Conservation (phyloP, 2,113 vertebrate genomes). For the Erpornis zantholeuca region DNA sequence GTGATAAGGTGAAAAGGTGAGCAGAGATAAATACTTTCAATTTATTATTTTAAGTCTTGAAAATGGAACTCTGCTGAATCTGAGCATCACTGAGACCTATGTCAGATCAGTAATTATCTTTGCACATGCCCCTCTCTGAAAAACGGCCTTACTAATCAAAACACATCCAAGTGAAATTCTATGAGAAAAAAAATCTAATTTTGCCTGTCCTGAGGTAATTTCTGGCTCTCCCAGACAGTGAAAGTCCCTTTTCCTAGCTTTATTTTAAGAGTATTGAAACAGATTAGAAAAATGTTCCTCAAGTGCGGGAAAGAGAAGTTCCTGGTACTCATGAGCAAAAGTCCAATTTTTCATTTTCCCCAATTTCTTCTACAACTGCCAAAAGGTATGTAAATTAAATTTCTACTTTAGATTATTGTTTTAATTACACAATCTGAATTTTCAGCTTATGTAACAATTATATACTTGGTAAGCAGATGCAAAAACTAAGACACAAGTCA, state of each 20-base stretch:
- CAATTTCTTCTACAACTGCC: not conserved
- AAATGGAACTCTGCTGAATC: not conserved
- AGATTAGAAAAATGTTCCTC: not conserved
- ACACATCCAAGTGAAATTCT: not conserved
- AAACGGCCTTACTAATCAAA: not conserved
- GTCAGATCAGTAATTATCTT: not conserved
- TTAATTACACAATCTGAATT: not conserved
- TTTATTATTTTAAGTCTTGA: not conserved
- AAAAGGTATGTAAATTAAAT: not conserved
- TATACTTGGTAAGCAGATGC: not conserved
- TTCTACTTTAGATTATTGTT: not conserved
- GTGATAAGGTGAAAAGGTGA: not conserved
- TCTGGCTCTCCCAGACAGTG: not conserved
- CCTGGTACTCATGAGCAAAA: not conserved
- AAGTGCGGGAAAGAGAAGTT: not conserved
- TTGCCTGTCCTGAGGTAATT: not conserved
- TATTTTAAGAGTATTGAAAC: not conserved
- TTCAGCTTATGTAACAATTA: not conserved
- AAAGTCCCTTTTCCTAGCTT: not conserved
- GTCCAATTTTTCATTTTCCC: not conserved
- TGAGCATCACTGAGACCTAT: not conserved
- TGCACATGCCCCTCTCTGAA: not conserved
- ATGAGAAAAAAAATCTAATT: not conserved
- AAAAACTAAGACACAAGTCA: not conserved
- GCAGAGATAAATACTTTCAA: not conserved